Conservation (phyloP, 2,888 invertebrate species). For the Gortyna flavago region DNA sequence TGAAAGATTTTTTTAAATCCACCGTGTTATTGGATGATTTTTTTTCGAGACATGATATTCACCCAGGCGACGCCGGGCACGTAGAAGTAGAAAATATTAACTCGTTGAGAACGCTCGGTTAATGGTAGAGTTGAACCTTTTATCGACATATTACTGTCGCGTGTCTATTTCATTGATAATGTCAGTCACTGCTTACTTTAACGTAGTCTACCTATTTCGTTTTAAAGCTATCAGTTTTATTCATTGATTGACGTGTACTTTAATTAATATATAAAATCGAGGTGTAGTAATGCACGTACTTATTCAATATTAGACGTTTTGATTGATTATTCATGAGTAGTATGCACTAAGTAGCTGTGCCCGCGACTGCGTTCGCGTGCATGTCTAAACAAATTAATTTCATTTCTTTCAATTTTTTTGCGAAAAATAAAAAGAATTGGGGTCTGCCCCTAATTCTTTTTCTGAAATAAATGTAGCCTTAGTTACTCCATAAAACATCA, state of each 20-base stretch:
- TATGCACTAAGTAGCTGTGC: neutral
- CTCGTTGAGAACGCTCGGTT: conserved; percentile 32
- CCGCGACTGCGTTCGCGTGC: too few relatives aligned
- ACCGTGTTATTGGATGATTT: neutral
- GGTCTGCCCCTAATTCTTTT: too few relatives aligned
- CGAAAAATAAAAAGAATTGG: too few relatives aligned
- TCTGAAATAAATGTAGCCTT: too few relatives aligned
- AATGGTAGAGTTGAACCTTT: conserved; percentile 38
- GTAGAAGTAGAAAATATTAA: conserved; percentile 19
- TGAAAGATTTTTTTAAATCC: neutral
- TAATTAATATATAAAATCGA: conserved; percentile 26
- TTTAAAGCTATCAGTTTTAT: conserved; percentile 45
- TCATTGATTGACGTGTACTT: conserved; percentile 40
- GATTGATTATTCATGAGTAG: conserved; percentile 28
- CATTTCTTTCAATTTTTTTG: too few relatives aligned
- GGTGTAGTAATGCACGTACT: conserved; percentile 11
- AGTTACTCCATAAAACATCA: too few relatives aligned
- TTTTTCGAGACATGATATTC: neutral
- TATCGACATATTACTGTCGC: conserved; percentile 51
- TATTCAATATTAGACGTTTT: conserved; percentile 19
- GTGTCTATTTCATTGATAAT: conserved; percentile 53
- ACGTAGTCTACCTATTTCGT: conserved; percentile 26
- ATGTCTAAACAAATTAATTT: too few relatives aligned
- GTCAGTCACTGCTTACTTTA: conserved; percentile 52
- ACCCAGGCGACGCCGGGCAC: neutral